phyloP scores from a whole-genome alignment of 2,888 invertebrate species.

The Vesta saturnalis region DNA sequence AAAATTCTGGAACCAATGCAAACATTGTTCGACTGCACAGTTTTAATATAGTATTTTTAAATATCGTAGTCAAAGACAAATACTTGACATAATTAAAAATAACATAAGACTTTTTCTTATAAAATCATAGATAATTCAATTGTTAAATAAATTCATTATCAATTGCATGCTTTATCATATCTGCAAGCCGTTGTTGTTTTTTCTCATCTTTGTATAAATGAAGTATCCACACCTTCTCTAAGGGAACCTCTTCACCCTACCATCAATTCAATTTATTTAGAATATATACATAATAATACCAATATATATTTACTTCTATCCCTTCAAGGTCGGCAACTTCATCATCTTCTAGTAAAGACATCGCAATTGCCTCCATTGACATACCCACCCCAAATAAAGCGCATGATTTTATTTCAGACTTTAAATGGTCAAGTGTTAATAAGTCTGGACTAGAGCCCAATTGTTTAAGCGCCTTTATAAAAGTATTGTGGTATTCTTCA shows the following conservation, averaged over 20 bases:
- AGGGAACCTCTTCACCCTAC: conserved; percentile 67
- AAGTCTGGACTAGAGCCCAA: conserved; percentile 71
- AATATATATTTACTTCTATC: conserved; percentile 60
- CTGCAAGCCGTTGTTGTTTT: conserved; percentile 70
- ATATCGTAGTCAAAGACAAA: no score
- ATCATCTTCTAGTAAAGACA: conserved; percentile 67
- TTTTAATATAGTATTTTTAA: no score
- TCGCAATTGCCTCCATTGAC: conserved; percentile 69
- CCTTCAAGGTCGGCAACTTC: conserved; percentile 68
- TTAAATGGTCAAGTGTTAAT: conserved; percentile 65
- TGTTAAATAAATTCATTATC: conserved; percentile 54
- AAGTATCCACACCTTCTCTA: conserved; percentile 71
- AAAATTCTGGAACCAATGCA: no score
- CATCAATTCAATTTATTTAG: conserved; percentile 17
- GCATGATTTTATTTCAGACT: conserved; percentile 67
- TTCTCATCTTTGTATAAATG: conserved; percentile 68
- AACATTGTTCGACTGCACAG: no score
- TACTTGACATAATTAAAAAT: no score
- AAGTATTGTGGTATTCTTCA: conserved; percentile 68
- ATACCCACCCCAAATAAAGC: conserved; percentile 69
- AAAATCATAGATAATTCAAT: no score
- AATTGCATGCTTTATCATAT: conserved; percentile 72
- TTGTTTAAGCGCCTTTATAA: conserved; percentile 65
- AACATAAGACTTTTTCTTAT: no score
- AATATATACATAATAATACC: not conserved